phyloP scores from a whole-genome alignment of 2,797 vertebrate genomes.

The Florisuga fusca region DNA sequence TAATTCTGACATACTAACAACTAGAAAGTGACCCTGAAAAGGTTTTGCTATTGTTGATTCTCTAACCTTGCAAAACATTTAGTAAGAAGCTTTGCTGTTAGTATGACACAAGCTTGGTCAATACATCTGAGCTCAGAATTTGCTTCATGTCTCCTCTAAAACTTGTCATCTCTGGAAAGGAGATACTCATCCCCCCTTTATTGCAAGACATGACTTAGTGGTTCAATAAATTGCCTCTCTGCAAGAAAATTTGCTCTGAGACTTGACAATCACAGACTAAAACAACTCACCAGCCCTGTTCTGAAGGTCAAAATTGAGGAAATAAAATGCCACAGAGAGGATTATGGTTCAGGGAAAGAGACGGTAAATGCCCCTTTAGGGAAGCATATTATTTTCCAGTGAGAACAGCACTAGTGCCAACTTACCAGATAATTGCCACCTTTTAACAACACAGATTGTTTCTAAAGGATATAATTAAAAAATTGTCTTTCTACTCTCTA shows the following conservation, averaged over 20 bases:
- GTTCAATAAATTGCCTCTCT: not conserved
- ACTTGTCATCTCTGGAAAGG: not conserved
- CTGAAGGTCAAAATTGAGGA: not conserved
- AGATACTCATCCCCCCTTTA: not conserved
- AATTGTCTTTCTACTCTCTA: not conserved
- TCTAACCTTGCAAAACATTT: not conserved
- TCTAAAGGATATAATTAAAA: not conserved
- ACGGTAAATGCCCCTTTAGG: not conserved
- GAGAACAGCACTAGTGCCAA: not conserved
- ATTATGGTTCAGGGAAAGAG: not conserved
- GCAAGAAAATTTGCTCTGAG: not conserved
- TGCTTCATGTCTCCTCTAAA: not conserved
- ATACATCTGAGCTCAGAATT: not conserved
- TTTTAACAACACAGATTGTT: not conserved
- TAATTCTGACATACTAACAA: not conserved
- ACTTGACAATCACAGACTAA: not conserved
- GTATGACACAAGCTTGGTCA: not conserved
- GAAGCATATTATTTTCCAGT: not conserved
- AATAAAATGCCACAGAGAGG: not conserved
- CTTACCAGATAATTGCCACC: not conserved
- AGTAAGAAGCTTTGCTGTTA: not conserved
- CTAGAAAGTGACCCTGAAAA: not conserved
- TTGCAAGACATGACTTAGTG: not conserved
- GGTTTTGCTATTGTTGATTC: not conserved
- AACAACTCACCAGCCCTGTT: not conserved